phyloP scores from a whole-genome alignment of 2,797 vertebrate species.

The Paguma larvata region DNA sequence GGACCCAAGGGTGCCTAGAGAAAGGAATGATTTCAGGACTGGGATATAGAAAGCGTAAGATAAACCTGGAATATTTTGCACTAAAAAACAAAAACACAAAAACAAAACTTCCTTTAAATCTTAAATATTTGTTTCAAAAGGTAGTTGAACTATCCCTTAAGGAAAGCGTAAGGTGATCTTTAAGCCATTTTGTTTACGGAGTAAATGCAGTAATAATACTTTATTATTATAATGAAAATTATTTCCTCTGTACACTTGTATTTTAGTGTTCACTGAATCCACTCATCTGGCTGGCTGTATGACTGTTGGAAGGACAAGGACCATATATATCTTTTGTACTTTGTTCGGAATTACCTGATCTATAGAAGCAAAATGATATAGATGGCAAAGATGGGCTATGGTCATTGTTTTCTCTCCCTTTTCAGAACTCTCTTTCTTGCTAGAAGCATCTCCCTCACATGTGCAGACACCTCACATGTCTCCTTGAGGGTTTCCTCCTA shows the following conservation, averaged over 20 bases:
- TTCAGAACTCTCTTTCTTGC: neutral
- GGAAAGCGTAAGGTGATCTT: neutral
- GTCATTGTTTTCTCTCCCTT: neutral
- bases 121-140: neutral
- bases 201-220: neutral
- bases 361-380: neutral
- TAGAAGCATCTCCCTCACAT: neutral
- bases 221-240: neutral
- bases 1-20: neutral
- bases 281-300: neutral
- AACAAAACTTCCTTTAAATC: neutral
- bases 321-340: neutral
- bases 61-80: neutral
- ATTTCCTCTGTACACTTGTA: neutral
- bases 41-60: neutral
- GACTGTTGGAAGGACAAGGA: neutral
- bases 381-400: neutral
- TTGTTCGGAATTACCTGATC: constrained; percentile 7
- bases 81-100: neutral
- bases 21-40: neutral
- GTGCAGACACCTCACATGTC: neutral
- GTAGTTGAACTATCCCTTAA: neutral
- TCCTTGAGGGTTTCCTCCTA: neutral
- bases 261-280: neutral
- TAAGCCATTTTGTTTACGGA: neutral